Conservation (phyloP, 2,113 vertebrate genomes). For the Mustelus asterias region DNA sequence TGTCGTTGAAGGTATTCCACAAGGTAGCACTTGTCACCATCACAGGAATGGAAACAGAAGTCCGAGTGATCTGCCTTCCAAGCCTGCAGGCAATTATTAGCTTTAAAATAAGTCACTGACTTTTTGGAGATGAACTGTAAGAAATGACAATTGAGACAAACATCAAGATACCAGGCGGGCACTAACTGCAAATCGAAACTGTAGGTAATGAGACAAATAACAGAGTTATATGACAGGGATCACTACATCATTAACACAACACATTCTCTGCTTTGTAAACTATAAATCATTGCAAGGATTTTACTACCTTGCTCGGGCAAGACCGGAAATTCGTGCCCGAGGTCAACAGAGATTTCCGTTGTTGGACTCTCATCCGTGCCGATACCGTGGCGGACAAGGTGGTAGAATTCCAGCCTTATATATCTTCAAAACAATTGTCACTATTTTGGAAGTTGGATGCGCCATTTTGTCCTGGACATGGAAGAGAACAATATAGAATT, state of each 20-base stretch:
- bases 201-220: neutral
- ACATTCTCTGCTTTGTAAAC: neutral
- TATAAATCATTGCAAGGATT: neutral
- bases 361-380: too few relatives aligned
- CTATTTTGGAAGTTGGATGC: neutral
- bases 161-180: neutral
- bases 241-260: neutral
- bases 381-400: too few relatives aligned
- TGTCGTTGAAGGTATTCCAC: neutral
- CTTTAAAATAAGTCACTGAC: neutral
- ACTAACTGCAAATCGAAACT: neutral
- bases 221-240: neutral
- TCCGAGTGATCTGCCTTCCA: neutral
- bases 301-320: too few relatives aligned
- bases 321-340: too few relatives aligned
- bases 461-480: neutral
- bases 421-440: neutral
- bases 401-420: neutral
- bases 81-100: neutral
- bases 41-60: neutral
- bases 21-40: neutral
- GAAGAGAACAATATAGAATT: neutral
- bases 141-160: neutral
- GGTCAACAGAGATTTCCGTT: too few relatives aligned
- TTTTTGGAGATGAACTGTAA: neutral